Conservation (phyloP, 2,797 vertebrate genomes). For the Melanotaenia boesemani region DNA sequence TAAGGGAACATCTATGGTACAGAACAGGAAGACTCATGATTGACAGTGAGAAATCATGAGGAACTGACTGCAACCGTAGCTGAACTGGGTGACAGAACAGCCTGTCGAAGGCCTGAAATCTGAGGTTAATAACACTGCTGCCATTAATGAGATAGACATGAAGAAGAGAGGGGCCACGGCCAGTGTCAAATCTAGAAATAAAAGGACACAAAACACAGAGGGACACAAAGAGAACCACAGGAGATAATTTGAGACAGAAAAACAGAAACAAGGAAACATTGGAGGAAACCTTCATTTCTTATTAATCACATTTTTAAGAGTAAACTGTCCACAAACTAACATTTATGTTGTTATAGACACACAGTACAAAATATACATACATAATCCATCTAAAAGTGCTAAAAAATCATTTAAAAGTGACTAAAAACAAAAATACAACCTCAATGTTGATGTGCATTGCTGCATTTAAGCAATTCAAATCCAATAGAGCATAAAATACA, state of each 20-base stretch:
- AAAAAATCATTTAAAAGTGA: no score
- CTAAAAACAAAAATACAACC: no score
- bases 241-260: neutral
- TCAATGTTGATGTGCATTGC: no score
- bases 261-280: neutral
- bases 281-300: neutral
- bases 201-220: neutral
- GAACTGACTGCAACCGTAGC: neutral
- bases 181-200: neutral
- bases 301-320: no score
- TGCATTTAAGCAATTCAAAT: no score
- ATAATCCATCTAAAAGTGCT: no score
- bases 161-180: neutral
- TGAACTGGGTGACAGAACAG: slow-evolving; percentile 10
- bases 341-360: no score
- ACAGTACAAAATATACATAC: no score
- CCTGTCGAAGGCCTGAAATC: neutral
- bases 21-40: neutral
- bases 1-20: neutral
- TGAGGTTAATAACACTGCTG: slow-evolving; percentile 1
- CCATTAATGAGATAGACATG: neutral
- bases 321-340: no score
- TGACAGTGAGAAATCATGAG: neutral
- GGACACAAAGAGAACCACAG: neutral
- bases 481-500: no score